Evolutionary conservation across 2,888 invertebrate species (phyloP), one percentile per base, ranked within the genome.

Genomic region (Tinea semifulvella): DNA sequence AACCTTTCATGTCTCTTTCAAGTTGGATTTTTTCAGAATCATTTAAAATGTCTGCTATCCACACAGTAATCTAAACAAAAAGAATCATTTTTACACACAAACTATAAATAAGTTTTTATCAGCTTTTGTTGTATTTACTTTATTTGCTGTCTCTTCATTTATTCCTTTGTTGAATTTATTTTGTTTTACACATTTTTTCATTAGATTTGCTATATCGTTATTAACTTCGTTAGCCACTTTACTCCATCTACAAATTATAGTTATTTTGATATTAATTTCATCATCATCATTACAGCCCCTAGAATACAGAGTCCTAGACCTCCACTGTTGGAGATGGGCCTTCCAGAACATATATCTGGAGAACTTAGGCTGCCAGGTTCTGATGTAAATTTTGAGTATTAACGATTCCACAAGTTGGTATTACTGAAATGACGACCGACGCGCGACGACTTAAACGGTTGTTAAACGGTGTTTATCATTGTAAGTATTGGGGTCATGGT

Each of bases 1-100:
- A 59, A 76, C 79, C 79, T 59, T 51, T 55, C 31, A 72, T 55
- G 43, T 71, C 66, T 47, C 74, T 71, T 52, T 70, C 60, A 47
- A 74, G 52, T 19, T 68, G 50, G 47, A 60, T 71, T 16, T 56
- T 51, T 4, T 56, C 49, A 3, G 68, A 49, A 35, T 75, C 70
- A 27, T 68, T 61, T 8, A 80, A 52, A 46, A 79, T 60, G 35
- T 53, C 54, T 31, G 57, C 50, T 39, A 76, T 65, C 79, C 79
- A 80, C 38, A 68, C 45, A 43, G 76, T 58, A 28, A 77, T 53
- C 77, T 75, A 45, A 27, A 51, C 48, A 45, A 36, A 19, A 43
- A 31, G 39, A 10, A 27, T 28, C 42, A 38, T 8, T 3, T n/a
- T n/a, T n/a, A n/a, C n/a, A n/a, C n/a, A n/a, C n/a, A n/a, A n/a